Base-by-base conservation (phyloP, 2,888 invertebrate species). In the Aethes cnicana region DNA sequence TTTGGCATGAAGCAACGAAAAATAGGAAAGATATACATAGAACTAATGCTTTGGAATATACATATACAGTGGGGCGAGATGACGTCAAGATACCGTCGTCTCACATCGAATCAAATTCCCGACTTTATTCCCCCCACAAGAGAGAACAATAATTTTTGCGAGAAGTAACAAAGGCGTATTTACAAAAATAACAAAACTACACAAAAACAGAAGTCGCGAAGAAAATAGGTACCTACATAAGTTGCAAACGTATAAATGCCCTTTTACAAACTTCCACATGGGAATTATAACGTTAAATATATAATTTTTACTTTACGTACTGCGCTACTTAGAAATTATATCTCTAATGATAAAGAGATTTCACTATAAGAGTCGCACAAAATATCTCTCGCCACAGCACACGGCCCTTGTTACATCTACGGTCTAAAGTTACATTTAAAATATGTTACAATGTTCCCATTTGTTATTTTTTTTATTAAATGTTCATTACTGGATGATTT, bases 361-460 rank as follows among this genome's bases (percentile, higher is more conserved):
- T 77, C 72, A 73, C 75, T 79, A 77, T 74, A 73, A 69, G 76
- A 78, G 64, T 80, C 80, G 74, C 84, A 82, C 80, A 82, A 83
- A 83, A 84, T 82, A 84, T 82, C 79, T 84, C 77, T 81, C 74
- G 76, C 69, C 69, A 69, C 72, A 68, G 79, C 77, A 79, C 77
- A 69, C 67, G 66, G 56, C 76, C 75, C 61, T 57, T 63, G 69
- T 80, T 81, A 81, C 69, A 79, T 80, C 87, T 89, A 90, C 83
- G 80, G 78, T 69, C 85, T 89, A 89, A 84, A 72, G 79, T 88
- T 85, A 86, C 72, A 74, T 81, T 84, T 84, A 83, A 84, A 85
- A 90, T 90, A 90, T 89, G 89, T 90, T 87, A 88, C 83, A 89
- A 81, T 90, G 90, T 77, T 90, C 90, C 90, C 90, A 84, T 74